Evolutionary conservation across 2,888 invertebrate species (phyloP).

Genomic region (Mythimna ferrago): DNA sequence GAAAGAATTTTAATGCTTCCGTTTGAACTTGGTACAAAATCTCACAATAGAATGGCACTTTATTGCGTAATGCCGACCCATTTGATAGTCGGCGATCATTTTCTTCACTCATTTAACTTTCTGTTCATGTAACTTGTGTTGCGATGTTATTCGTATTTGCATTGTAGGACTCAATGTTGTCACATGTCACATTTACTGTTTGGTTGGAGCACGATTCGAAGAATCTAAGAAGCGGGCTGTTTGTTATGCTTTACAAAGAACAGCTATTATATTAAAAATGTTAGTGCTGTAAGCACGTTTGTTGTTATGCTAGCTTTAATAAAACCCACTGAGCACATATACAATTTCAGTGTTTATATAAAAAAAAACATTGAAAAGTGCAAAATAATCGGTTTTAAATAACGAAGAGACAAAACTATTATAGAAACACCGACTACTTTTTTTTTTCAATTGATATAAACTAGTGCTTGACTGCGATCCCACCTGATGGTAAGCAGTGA

Average conservation of each 20-base stretch:
- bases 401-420: too few relatives aligned
- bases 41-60: conserved; percentile 79
- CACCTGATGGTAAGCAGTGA: too few relatives aligned
- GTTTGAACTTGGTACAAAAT: conserved; percentile 85
- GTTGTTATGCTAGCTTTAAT: background rate
- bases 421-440: too few relatives aligned
- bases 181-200: conserved; percentile 53
- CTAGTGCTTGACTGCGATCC: too few relatives aligned
- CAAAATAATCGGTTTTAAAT: too few relatives aligned
- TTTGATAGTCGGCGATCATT: conserved; percentile 75
- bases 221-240: conserved; percentile 47
- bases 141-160: conserved; percentile 63
- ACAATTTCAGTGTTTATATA: conserved; percentile 4
- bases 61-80: conserved; percentile 80
- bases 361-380: too few relatives aligned
- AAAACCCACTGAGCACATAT: background rate
- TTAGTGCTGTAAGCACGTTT: conserved; percentile 8
- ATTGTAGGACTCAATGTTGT: conserved; percentile 53
- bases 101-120: conserved; percentile 70
- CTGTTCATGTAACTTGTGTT: conserved; percentile 59
- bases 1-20: conserved; percentile 90
- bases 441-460: too few relatives aligned
- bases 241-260: conserved; percentile 43
- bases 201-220: conserved; percentile 51
- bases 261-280: conserved; percentile 43